Base-by-base conservation (phyloP, 2,888 invertebrate genomes). In the Empis stercorea region DNA sequence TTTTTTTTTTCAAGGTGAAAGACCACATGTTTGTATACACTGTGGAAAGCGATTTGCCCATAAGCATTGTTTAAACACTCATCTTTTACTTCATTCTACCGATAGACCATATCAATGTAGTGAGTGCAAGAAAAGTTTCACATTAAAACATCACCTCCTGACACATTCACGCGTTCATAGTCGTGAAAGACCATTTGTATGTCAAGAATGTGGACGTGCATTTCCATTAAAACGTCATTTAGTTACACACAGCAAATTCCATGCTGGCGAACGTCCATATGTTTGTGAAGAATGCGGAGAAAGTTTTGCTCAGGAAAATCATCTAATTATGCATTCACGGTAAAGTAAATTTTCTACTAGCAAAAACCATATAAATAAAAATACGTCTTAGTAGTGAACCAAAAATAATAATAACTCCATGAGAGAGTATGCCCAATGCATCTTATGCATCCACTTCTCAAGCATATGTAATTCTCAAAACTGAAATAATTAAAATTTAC, bases 241-340 rank as follows among this genome's bases (percentile, higher is more conserved):
- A 44, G 87, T 86, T 30, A 87, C 87, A 48, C 87, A 87, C 71
- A 80, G 82, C 68, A 87, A 87, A 73, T 87, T 84, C 66, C 87
- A 87, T 68, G 86, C 86, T 23, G 87, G 87, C 9, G 87, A 87
- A 64, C 72, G 87, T 53, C 87, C 87, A 2, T 86, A 80, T 61
- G 82, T 94, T 62, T 93, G 92, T 70, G 79, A 70, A 71, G 85
- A 92, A 52, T 97, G 96, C 62, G 85, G 84, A 4, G 96, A 96
- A 70, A 89, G 92, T 51, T 93, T 92, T 70, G 87, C 88, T 11
- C 81, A 91, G 54, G 81, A 89, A 63, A 91, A 92, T 66, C 91
- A 92, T 55, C 60, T 71, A 47, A 71, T 73, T 52, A 73, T 72
- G 72, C 72, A 72, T 63, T 72, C 71, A 54, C 62, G 68, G 66